Evolutionary conservation across 2,797 vertebrate species (phyloP).

Genomic region (Pyrrhura leucotis): DNA sequence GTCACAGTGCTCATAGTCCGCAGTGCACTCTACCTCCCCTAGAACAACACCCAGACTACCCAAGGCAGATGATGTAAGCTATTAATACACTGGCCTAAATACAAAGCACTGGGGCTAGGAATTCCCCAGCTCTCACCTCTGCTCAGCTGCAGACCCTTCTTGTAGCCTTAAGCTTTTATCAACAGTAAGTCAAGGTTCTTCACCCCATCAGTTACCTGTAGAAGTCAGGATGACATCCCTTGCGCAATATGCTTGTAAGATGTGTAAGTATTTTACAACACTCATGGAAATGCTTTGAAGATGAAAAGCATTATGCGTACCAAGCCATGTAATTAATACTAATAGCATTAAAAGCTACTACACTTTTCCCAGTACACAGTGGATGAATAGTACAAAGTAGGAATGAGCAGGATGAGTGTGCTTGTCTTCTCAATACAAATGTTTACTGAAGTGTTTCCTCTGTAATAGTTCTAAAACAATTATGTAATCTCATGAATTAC

Average conservation of each 20-base stretch:
- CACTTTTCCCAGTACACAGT: not conserved
- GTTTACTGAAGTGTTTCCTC: not conserved
- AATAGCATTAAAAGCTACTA: not conserved
- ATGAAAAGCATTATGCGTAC: not conserved
- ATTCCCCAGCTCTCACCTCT: conserved; percentile 27
- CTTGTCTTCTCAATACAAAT: not conserved
- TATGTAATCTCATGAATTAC: not conserved
- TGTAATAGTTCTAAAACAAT: not conserved
- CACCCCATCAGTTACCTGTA: not conserved
- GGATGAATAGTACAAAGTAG: not conserved
- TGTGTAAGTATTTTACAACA: not conserved
- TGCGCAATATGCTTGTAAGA: not conserved
- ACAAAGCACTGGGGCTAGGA: conserved; percentile 21
- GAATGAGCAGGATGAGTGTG: not conserved
- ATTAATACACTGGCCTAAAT: conserved; percentile 55
- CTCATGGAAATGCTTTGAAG: not conserved
- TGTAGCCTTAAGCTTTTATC: not conserved
- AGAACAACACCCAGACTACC: not conserved
- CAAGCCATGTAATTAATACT: not conserved
- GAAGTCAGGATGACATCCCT: not conserved
- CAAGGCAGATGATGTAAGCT: not conserved
- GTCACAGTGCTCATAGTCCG: not conserved
- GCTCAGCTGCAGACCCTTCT: not conserved
- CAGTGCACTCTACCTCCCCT: not conserved
- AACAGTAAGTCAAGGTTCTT: not conserved